Base-by-base conservation (phyloP, 1,140 invertebrate genomes). In the Aphis craccivora region DNA sequence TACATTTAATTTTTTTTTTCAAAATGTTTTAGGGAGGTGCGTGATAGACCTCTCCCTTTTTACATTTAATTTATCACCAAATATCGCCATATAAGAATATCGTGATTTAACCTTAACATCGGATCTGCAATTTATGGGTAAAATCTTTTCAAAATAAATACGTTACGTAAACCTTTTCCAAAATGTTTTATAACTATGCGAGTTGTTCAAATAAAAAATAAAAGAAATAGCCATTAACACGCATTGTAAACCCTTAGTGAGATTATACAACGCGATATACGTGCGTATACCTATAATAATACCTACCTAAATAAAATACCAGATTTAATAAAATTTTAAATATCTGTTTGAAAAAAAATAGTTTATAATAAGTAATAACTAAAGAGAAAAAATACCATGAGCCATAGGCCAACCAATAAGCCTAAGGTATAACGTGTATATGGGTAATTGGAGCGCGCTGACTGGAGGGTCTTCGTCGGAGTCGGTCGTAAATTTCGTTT, bases 401-500 rank as follows among this genome's bases (percentile, higher is more conserved):
- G 4, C 60, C 60, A 76, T 18, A 18, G 30, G 4, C 60, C 14
- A n/a, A n/a, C 3, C 30, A 60, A 67, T 67, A 67, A 67, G 11
- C 30, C n/a, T 76, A n/a, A n/a, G n/a, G n/a, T 76, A 76, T 60
- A 60, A 76, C n/a, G 60, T 67, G 60, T n/a, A 76, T 76, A 76
- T 76, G 60, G 60, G 60, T n/a, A n/a, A 76, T 76, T n/a, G 60
- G n/a, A 76, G 60, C 60, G 60, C 30, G 5, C 60, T n/a, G 60
- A 76, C 60, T 76, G 60, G 60, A 76, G 60, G 60, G 60, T 76
- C 60, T 76, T n/a, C 30, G 30, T 20, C n/a, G 60, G 14, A n/a
- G 60, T 87, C 40, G 43, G 84, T 87, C 84, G 30, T 87, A 87
- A 87, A 87, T 51, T 88, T 88, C 5, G 45, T 88, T 30, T 45